Conservation (phyloP, 2,797 vertebrate species). For the Choloepus didactylus region DNA sequence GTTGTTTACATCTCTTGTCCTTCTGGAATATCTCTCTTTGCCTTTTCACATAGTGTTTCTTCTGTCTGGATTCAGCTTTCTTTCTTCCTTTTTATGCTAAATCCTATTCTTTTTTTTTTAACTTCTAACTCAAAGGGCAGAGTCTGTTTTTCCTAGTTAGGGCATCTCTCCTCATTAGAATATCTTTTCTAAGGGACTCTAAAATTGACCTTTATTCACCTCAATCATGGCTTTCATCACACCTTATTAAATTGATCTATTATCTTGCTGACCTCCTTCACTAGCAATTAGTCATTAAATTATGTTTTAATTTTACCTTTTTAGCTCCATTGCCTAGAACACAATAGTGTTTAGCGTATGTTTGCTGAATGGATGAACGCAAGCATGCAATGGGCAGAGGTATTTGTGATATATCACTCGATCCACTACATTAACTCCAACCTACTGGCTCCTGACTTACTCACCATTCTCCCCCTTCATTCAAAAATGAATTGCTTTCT, state of each 20-base stretch:
- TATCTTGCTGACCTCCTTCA: background rate
- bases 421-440: background rate
- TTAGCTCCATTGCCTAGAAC: background rate
- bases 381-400: background rate
- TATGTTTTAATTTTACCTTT: background rate
- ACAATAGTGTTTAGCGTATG: background rate
- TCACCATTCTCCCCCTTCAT: background rate
- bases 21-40: background rate
- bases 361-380: background rate
- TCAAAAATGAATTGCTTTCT: background rate
- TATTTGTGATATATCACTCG: background rate
- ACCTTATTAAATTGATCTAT: background rate
- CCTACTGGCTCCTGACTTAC: background rate
- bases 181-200: background rate
- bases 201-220: background rate
- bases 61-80: background rate
- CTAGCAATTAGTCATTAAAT: conserved; percentile 37
- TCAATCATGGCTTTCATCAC: background rate
- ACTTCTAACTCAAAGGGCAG: background rate
- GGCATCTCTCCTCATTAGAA: background rate
- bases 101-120: background rate
- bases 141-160: background rate
- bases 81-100: background rate
- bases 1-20: background rate
- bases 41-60: background rate